These are phyloP conservation scores for Ophioninae sp. DNA, from an alignment of 2,888 invertebrate genomes.

Conservation along the genomic window DNA sequence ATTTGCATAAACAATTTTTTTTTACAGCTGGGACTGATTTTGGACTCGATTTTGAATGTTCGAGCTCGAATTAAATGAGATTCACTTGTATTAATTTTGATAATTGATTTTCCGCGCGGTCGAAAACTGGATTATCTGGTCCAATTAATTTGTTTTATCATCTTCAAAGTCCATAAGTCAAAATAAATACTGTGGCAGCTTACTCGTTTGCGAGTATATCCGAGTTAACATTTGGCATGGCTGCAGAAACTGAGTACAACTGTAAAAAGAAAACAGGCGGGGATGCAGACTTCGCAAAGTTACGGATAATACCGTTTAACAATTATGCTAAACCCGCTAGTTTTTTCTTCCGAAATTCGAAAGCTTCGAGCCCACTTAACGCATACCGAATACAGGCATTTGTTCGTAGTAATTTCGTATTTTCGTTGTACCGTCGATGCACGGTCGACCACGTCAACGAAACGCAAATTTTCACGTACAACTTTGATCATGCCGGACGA, in stretches of 20 bases:
- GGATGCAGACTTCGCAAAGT: not conserved
- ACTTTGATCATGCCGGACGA: not conserved
- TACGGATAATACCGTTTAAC: not conserved
- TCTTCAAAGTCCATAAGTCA: not conserved
- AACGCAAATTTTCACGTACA: not conserved
- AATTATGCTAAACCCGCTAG: not conserved
- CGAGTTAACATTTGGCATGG: not conserved
- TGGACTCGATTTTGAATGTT: not conserved
- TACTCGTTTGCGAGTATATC: not conserved
- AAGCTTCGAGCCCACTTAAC: conserved; percentile 2
- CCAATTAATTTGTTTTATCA: not conserved
- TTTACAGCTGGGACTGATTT: not conserved
- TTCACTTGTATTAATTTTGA: not conserved
- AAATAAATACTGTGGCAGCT: not conserved
- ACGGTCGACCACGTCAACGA: not conserved
- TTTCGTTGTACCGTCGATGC: not conserved
- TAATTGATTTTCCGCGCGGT: not conserved
- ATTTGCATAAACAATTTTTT: not conserved
- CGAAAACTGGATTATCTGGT: not conserved
- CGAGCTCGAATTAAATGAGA: not conserved
- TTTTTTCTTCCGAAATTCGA: not conserved
- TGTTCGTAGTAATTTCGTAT: not conserved
- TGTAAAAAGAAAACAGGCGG: not conserved
- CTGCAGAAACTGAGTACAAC: not conserved
- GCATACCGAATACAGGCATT: not conserved